A percentile compares a stretch with the other conserved stretches of the same genome.
phyloP scores from a whole-genome alignment of 2,888 invertebrate genomes.

The Pammene fasciana region DNA sequence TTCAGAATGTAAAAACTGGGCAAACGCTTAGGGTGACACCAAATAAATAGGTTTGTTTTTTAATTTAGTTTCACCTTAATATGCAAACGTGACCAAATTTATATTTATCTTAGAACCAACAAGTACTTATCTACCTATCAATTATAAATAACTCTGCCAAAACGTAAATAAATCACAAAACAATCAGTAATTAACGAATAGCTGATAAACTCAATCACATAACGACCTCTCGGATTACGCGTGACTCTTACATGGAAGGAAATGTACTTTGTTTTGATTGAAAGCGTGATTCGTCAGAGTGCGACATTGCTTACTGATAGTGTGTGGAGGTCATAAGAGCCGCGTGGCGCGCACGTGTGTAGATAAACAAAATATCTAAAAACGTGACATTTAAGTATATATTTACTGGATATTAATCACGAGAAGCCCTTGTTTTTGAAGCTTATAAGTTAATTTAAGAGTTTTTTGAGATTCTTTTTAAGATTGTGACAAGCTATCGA shows the following conservation, averaged over 20 bases:
- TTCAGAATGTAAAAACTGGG: no score
- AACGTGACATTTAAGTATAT: no score
- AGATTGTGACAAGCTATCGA: no score
- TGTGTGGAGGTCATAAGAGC: background rate
- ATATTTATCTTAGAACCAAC: no score
- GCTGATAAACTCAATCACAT: conserved; percentile 1
- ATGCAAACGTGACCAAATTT: no score
- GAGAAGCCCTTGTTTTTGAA: no score
- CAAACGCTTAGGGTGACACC: no score
- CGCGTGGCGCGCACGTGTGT: conserved; percentile 27
- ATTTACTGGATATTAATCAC: no score
- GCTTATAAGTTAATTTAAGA: no score
- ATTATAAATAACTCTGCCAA: background rate
- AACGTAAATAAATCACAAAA: background rate
- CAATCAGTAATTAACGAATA: background rate
- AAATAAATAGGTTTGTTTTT: no score
- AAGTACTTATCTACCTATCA: background rate
- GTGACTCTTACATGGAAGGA: conserved; percentile 2
- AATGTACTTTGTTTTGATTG: conserved; percentile 26
- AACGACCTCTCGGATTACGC: conserved; percentile 6
- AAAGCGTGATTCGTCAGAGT: background rate
- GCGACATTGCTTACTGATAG: conserved; percentile 21
- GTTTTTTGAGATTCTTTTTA: no score
- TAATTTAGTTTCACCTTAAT: no score
- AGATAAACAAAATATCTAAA: background rate